Evolutionary conservation across 2,888 invertebrate genomes (phyloP), one percentile per base, ranked within the genome.

Genomic region (Ormyrus nitidulus): DNA sequence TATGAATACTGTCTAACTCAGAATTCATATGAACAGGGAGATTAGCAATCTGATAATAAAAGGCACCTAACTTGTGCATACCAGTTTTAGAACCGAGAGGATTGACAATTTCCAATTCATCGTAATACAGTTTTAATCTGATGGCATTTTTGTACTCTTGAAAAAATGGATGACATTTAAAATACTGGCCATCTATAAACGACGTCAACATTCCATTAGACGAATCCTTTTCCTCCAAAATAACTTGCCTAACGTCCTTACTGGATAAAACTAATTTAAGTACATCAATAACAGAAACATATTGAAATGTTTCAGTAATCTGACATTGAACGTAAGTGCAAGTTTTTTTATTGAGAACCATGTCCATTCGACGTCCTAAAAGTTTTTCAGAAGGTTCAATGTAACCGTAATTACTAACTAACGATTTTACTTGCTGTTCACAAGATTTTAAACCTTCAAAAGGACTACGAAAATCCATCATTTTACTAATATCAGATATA

Each of bases 1-100:
- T 62, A 64, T 83, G 82, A 46, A 84, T 84, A 64, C 71, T 77
- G 62, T 72, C 73, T 5, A 83, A 51, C 13, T 81, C 54, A 2
- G 82, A 83, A 73, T 84, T 83, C 58, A 83, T 64, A 46, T 82
- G 77, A 1, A 34, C 2, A 8, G 83, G 84, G 8, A 13, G 13
- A 13, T 13, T 13, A 13, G 13, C 13, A 13, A 13, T 13, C 13
- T 13, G 13, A 13, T 13, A 82, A 65, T 83, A 83, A 74, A 83
- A 83, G n/a, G 34, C 62, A 11, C 81, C 82, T 48, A 84, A 64
- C 72, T 84, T 84, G 46, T 83, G 84, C 1, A 84, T 59, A 58
- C 74, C 65, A 6, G 82, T 83, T 80, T 84, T 84, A 3, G 81
- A 83, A 9, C 83, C 84, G 44, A 84, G n/a, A 46, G 83, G 83